A percentile compares a stretch with the other conserved stretches of the same genome.
phyloP scores from a whole-genome alignment of 2,797 vertebrate genomes.

The Enteromius trimaculatus region DNA sequence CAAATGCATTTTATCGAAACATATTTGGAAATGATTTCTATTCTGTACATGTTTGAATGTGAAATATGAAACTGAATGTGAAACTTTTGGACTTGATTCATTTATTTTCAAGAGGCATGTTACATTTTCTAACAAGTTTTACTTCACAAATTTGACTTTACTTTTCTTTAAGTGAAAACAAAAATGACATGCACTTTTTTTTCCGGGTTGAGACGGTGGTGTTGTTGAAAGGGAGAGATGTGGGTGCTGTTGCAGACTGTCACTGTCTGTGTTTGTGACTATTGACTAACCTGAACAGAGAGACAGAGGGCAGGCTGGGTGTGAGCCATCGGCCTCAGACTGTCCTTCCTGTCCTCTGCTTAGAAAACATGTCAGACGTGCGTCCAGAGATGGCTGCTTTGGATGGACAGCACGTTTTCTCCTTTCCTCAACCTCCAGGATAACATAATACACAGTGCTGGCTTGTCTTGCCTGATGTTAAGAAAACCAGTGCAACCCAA shows the following conservation, averaged over 20 bases:
- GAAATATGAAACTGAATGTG: too few relatives aligned
- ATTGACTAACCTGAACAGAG: constrained; percentile 31
- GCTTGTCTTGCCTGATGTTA: constrained; percentile 18
- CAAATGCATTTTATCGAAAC: background rate
- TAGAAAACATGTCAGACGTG: constrained; percentile 29
- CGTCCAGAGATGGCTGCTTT: background rate
- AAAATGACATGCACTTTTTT: background rate
- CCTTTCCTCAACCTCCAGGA: constrained; percentile 12
- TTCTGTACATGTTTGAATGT: background rate
- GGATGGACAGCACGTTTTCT: constrained; percentile 34
- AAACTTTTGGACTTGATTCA: background rate
- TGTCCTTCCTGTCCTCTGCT: constrained; percentile 45
- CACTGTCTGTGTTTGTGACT: constrained; percentile 27
- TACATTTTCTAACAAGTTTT: too few relatives aligned
- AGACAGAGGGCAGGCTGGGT: constrained; percentile 22
- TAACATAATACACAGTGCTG: constrained; percentile 36
- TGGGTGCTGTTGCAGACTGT: constrained; percentile 5
- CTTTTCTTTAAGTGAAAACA: background rate
- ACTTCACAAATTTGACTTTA: background rate
- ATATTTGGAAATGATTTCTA: background rate
- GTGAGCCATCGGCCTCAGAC: constrained; percentile 24
- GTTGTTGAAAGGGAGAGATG: background rate
- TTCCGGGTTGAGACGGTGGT: background rate
- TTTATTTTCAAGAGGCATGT: background rate
- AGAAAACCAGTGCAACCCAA: constrained; percentile 26